Evolutionary conservation across 2,888 invertebrate genomes (phyloP), one percentile per base, ranked within the genome.

Genomic region (Mesorhabditis sp.): DNA sequence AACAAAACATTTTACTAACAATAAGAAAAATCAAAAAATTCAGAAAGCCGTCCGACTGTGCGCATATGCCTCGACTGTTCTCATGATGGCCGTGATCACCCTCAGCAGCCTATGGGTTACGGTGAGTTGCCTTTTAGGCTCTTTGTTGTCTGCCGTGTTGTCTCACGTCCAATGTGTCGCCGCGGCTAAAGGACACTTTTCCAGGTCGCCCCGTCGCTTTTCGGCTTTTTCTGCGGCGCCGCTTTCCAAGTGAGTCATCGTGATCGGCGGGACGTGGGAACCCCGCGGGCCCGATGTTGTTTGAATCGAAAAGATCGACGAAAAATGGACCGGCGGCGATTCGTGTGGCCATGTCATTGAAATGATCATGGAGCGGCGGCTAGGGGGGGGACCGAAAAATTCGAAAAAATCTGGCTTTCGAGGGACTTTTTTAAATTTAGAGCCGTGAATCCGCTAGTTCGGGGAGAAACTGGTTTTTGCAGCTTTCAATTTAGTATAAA

Each of bases 141-240:
- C 58, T 50, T 50, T 50, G 7, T n/a, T 50, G 7, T 50, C n/a
- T 10, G 7, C 7, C 7, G 58, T 0, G 7, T 50, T 50, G 1
- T 50, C 58, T 13, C 7, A 50, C 28, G 28, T 28, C 28, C 28
- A 50, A 50, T 50, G 7, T 50, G 58, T 50, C 58, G 28, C 28
- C 28, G 28, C 28, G 28, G 28, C 28, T 28, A 28, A 28, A 28
- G 28, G 28, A 28, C 58, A 50, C n/a, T 50, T 50, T 50, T 50
- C n/a, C 58, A 50, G 58, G 58, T 2, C 7, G 58, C 58, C 7
- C 58, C 58, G n/a, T 50, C 58, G 58, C 10, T 50, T 50, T 50
- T 50, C 58, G 58, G 58, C 10, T 50, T 50, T n/a, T n/a, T 50
- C 58, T 50, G 58, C 58, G 58, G 58, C 58, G 7, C n/a, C 58